These are phyloP conservation scores for Aporophyla nigra DNA, from an alignment of 2,888 invertebrate species.

Conservation along the genomic window DNA sequence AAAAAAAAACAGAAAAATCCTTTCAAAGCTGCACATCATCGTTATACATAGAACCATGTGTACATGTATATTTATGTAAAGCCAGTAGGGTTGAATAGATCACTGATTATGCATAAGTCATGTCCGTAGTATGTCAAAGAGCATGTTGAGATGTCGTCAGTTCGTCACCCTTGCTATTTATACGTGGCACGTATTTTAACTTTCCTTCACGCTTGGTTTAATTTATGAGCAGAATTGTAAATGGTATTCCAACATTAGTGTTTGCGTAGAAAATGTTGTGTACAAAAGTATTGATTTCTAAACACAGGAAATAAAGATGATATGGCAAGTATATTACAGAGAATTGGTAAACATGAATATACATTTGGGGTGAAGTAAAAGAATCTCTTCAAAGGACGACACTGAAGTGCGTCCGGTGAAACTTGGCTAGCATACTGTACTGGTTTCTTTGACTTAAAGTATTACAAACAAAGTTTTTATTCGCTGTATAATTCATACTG, in stretches of 20 bases:
- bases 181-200: constrained; percentile 27
- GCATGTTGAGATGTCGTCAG: constrained; percentile 34
- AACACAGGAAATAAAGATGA: too few relatives aligned
- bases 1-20: background rate
- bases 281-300: background rate
- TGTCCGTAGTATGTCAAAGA: constrained; percentile 38
- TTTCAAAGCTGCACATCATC: background rate
- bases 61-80: constrained; percentile 16
- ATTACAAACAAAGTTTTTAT: too few relatives aligned
- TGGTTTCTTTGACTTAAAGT: background rate
- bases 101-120: constrained; percentile 58
- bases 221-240: constrained; percentile 9
- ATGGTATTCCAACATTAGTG: background rate
- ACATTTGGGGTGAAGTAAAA: background rate
- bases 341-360: background rate
- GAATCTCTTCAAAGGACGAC: background rate
- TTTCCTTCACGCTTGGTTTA: constrained; percentile 22
- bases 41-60: background rate
- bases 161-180: constrained; percentile 21
- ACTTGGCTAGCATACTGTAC: background rate
- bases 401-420: background rate
- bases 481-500: too few relatives aligned
- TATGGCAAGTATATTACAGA: background rate
- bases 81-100: constrained; percentile 38
- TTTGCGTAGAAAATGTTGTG: background rate